Evolutionary conservation across 2,888 invertebrate species (phyloP), one percentile per base, ranked within the genome.

Genomic region (Loripinus fragilis): DNA sequence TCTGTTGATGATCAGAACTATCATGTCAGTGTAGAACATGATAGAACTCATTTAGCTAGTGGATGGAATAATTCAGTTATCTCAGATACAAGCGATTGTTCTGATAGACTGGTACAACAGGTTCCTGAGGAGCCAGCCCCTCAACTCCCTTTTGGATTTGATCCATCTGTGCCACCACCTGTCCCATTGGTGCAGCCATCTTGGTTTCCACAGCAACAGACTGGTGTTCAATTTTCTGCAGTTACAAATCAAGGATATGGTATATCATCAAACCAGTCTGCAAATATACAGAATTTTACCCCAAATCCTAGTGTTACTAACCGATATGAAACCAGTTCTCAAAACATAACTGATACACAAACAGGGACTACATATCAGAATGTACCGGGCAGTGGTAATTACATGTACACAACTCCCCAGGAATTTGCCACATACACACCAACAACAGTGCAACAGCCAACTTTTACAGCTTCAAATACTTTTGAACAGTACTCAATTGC

Each of bases 151-250:
- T 23, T 10, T 42, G 67, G 42, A n/a, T 67, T 67, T 45, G 28
- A 67, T 67, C 67, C 67, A 3, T 25, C 25, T 28, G 67, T 67
- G 10, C 55, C 42, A 20, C 67, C 67, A 41, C 67, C 45, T 23
- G 42, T 15, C 20, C 17, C 15, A n/a, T 23, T 67, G 67, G 2
- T n/a, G 60, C 60, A 30, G 60, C 60, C 60, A 60, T 60, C 60
- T 60, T 60, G 30, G 60, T 60, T 67, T 45, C 67, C 67, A 67
- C 67, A 41, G 42, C 67, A 41, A 25, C 67, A 67, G 33, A 67
- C 45, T 42, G 64, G 28, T 42, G 45, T 33, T 23, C 42, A 33
- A 38, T 45, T 45, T 20, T 33, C 60, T 33, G 33, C 33, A 17
- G 17, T 10, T 60, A 20, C 30, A 12, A 2, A 2, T 17, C 60